Base-by-base conservation (phyloP, 2,888 invertebrate species). In the Cremastobaeus sp. region DNA sequence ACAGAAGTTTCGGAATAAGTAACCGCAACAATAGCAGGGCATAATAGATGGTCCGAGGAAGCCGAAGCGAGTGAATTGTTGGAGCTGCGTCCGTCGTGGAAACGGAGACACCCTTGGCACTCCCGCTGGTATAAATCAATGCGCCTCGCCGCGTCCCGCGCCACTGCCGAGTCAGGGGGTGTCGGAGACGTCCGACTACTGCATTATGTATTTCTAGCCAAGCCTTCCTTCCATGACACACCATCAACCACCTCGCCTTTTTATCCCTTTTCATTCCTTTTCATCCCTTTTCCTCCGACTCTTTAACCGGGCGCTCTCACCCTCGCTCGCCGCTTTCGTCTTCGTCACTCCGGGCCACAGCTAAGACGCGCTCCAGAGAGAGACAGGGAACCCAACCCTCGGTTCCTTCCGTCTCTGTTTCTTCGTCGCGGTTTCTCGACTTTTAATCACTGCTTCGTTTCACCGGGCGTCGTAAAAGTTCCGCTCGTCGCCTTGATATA, bases 151-250 rank as follows among this genome's bases (percentile, higher is more conserved):
- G 37, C 68, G 62, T 60, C 76, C 77, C 74, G 62, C 65, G 78
- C 78, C 78, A 76, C 78, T 80, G 83, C 54, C 81, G 84, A 84
- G 83, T 82, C 81, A 81, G 82, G 81, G 86, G 84, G 86, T 87
- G 87, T 85, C 84, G 84, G 85, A 85, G 85, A 86, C 87, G 87
- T 87, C 87, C 86, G 84, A 86, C 87, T 87, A 83, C 86, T 87
- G 87, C 87, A 87, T 87, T 87, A 87, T 87, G 87, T 87, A 87
- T 87, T 87, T 87, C 83, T 83, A 84, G 78, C 83, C 80, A 72
- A 78, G 77, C 79, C 77, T 76, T 59, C 62, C 68, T 72, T 69
- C 62, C 41, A 50, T 77, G 76, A 79, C 75, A 77, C 78, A 60
- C 81, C 80, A 75, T 81, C 78, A 79, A 82, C 79, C 78, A 80